Evolutionary conservation across 1,140 invertebrate genomes (phyloP), one percentile per base, ranked within the genome.

Genomic region (Hermetia illucens): DNA sequence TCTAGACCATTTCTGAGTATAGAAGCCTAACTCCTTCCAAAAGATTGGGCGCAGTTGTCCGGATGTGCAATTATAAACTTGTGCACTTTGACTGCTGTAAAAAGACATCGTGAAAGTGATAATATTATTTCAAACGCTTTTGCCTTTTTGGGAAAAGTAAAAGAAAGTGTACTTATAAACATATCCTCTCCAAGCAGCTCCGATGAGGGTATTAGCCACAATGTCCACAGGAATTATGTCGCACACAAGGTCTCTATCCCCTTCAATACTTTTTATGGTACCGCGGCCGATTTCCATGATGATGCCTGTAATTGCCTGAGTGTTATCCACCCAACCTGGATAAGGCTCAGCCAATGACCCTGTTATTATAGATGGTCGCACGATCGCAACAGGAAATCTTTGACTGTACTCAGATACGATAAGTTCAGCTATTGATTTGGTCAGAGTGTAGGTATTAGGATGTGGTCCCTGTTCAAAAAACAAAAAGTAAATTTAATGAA

Each of bases 241-340:
- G 16, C 91, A 80, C 12, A 75, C 70, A 21, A 76, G 69, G 29
- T 73, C 62, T 27, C 74, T 64, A 27, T 83, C 67, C 39, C 84
- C 85, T 9, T 27, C 40, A 83, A 71, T 86, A 13, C 78, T 83
- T 42, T 86, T 74, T 20, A 93, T 75, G 0, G 87, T 78, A 1
- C 90, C 91, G 51, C 86, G 77, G 9, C 82, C 79, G 41, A 85
- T 80, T 59, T 87, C 82, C 73, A 82, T 82, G 55, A 87, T 74
- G 20, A 86, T 75, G 51, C 74, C 74, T 12, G 72, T 76, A 2
- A 76, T 74, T 15, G 91, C 92, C 57, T 83, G 88, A n/a, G 88
- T 70, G 50, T 94, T 96, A 58, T 98, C 93, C 16, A 94, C 83
- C 93, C 93, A 98, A 2, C 91, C 89, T 0, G 80, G 79, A 52